Base-by-base conservation (phyloP, 2,888 invertebrate species). In the Campoplex nolae region DNA sequence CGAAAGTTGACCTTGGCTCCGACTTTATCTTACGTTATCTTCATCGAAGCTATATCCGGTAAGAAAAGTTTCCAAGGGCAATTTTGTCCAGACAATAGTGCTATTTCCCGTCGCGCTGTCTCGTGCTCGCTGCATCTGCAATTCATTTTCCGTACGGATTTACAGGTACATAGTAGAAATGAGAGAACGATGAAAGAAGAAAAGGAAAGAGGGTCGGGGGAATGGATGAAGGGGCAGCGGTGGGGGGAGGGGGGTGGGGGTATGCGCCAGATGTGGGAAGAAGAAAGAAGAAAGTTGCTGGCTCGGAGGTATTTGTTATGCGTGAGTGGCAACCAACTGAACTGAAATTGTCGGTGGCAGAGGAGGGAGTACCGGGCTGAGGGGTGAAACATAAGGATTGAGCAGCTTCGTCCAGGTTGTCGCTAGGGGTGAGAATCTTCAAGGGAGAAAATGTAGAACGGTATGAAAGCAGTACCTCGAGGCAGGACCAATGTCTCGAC, bases 321-420 rank as follows among this genome's bases (percentile, higher is more conserved):
- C 92, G 91, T 91, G 92, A 92, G 91, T 92, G 88, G 90, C 91
- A 90, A 88, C 90, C 91, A 89, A 91, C 90, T 85, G 90, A 92
- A 92, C 90, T 91, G 89, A 92, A 92, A 92, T 92, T 91, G 91
- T 88, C 87, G 88, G 84, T 83, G 85, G 89, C 89, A 90, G 70
- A 32, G 32, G 18, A 51, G 16, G 32, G 28, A 3, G 51, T 2
- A 32, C 48, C 32, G 32, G 32, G 88, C 86, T 85, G 86, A 86
- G 88, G 89, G 88, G 90, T 89, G 90, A 91, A 90, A 88, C 85
- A 82, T 78, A 85, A 82, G 85, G 85, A 82, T 85, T 75, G 82
- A 85, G 82, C 78, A 82, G 85, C 77, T 77, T 82, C 85, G 82
- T 77, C 65, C 85, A 79, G 80, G 58, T 70, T 58, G 68, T 54